Conservation (phyloP, 2,888 invertebrate species). For the Halictus ligatus region DNA sequence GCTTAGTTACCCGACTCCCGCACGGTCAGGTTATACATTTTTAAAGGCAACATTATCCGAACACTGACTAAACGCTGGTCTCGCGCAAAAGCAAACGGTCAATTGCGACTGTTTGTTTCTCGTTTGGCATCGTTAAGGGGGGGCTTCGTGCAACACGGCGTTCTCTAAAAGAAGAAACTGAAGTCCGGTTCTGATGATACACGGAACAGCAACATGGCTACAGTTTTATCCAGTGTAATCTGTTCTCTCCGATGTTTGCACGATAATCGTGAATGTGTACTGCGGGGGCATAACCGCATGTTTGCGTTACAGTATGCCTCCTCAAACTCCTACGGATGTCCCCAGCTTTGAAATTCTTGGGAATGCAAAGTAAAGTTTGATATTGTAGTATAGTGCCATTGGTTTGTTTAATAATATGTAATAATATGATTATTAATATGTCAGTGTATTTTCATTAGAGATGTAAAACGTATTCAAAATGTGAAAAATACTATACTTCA, state of each 20-base stretch:
- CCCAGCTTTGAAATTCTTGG: neutral
- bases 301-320: neutral
- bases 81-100: slow-evolving; percentile 31
- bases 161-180: slow-evolving; percentile 13
- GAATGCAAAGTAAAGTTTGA: neutral
- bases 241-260: neutral
- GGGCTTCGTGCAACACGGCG: slow-evolving; percentile 23
- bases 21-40: neutral
- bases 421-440: neutral
- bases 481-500: neutral
- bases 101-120: slow-evolving; percentile 49
- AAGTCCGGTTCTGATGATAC: slow-evolving; percentile 18
- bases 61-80: slow-evolving; percentile 32
- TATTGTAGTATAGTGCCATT: neutral
- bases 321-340: neutral
- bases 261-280: neutral
- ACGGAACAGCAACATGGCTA: neutral
- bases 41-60: slow-evolving; percentile 25
- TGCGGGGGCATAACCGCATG: neutral
- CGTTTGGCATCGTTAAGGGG: slow-evolving; percentile 40
- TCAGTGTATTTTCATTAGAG: neutral
- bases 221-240: neutral
- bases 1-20: neutral
- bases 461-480: neutral
- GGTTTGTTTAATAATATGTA: too few species aligned